Conservation (phyloP, 2,888 invertebrate genomes). For the Microplitis deprimator region DNA sequence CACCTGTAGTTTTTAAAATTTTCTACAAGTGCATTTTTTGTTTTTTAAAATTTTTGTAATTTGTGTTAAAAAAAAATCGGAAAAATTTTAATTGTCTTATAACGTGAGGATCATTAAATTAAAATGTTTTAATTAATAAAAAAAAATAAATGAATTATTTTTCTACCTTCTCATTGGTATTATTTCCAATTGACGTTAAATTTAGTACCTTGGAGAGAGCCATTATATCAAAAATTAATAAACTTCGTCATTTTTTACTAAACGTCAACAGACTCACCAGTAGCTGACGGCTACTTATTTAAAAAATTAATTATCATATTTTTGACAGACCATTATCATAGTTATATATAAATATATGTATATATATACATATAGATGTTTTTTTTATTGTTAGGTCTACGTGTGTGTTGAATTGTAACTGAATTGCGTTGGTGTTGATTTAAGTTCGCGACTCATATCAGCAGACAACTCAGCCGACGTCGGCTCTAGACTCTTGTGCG, state of each 20-base stretch:
- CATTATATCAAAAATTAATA: slow-evolving; percentile 53
- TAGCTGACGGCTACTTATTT: not conserved
- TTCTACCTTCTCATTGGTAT: slow-evolving; percentile 60
- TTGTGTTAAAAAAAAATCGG: too few species aligned
- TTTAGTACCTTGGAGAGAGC: slow-evolving; percentile 67
- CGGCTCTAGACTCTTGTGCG: slow-evolving; percentile 39
- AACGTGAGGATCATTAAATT: too few species aligned
- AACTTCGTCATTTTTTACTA: not conserved
- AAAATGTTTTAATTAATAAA: not conserved
- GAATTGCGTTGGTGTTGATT: slow-evolving; percentile 28
- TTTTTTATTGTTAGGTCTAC: too few species aligned
- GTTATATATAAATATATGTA: not conserved
- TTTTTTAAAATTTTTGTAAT: too few species aligned
- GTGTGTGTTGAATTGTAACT: too few species aligned
- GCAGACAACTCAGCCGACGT: not conserved
- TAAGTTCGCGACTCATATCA: slow-evolving; percentile 13
- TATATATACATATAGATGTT: too few species aligned
- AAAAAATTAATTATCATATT: not conserved
- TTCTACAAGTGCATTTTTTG: too few species aligned
- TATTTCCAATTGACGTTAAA: slow-evolving; percentile 64
- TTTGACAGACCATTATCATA: not conserved
- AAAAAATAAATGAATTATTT: not conserved
- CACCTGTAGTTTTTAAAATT: too few species aligned
- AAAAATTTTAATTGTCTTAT: too few species aligned
- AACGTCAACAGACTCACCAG: slow-evolving; percentile 1